Evolutionary conservation across 1,140 invertebrate genomes (phyloP).

Genomic region (Papilio glaucus): DNA sequence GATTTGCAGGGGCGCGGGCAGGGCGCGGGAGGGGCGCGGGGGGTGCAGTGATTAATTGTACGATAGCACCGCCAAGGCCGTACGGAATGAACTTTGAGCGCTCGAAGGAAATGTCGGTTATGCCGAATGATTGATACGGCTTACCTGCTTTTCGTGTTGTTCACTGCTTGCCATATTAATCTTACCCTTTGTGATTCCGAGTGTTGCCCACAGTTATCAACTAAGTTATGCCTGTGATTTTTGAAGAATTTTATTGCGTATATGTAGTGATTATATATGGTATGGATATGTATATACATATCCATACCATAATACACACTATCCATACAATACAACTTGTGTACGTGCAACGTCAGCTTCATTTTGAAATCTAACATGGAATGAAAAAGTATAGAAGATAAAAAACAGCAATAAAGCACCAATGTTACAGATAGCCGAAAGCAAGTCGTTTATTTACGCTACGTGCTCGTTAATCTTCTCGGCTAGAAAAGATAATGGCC

Average conservation of each 20-base stretch:
- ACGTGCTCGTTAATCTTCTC: too few relatives aligned
- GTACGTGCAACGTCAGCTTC: too few relatives aligned
- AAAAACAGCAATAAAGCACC: too few relatives aligned
- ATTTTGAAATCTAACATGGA: too few relatives aligned
- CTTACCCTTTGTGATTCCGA: not conserved
- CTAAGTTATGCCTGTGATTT: not conserved
- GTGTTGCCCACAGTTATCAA: not conserved
- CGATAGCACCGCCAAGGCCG: conserved; percentile 5
- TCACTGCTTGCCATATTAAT: conserved; percentile 13
- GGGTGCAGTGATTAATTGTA: conserved; percentile 1
- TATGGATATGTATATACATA: too few relatives aligned
- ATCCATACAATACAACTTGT: too few relatives aligned
- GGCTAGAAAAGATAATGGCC: too few relatives aligned
- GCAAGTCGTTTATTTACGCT: too few relatives aligned
- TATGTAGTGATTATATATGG: too few relatives aligned
- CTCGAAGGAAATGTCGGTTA: conserved; percentile 23
- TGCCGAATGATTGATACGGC: conserved; percentile 20
- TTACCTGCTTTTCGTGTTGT: conserved; percentile 12
- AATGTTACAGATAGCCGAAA: too few relatives aligned
- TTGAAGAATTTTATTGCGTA: not conserved
- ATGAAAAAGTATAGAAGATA: too few relatives aligned
- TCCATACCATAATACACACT: too few relatives aligned
- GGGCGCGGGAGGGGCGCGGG: not conserved
- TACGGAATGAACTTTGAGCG: conserved; percentile 14
- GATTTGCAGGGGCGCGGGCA: not conserved